Evolutionary conservation across 2,113 vertebrate species (phyloP).

Genomic region (Tursiops truncatus): DNA sequence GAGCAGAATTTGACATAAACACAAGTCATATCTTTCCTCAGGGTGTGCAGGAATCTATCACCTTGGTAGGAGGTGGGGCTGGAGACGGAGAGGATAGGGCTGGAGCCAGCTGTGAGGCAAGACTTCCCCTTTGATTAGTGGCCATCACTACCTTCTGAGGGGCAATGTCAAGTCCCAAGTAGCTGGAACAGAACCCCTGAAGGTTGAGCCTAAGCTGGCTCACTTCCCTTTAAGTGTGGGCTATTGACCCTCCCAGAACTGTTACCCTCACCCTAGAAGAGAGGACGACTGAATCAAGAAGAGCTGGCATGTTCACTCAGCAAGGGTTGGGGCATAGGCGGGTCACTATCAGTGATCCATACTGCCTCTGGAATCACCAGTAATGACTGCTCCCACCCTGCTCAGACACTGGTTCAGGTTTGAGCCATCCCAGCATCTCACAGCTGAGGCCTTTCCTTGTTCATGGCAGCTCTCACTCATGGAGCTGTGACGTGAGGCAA

Average conservation of each 20-base stretch:
- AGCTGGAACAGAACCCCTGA: neutral
- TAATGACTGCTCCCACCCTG: neutral
- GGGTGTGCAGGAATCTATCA: neutral
- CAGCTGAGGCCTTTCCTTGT: neutral
- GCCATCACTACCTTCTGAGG: neutral
- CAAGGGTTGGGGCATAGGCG: neutral
- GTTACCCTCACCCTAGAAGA: neutral
- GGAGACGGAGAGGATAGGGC: neutral
- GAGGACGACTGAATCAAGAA: neutral
- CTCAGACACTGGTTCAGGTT: neutral
- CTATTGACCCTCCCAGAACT: neutral
- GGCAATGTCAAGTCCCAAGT: neutral
- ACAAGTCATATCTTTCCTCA: neutral
- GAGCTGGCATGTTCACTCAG: neutral
- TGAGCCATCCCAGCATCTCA: neutral
- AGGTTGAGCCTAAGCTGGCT: neutral
- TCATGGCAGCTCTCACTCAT: neutral
- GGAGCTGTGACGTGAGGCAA: neutral
- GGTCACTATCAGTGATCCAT: neutral
- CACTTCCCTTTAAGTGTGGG: neutral
- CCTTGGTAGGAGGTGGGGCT: neutral
- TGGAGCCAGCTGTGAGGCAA: neutral
- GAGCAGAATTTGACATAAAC: neutral
- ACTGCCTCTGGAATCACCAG: neutral
- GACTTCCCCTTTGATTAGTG: fast-evolving